Conservation (phyloP, 2,797 vertebrate species). For the Cyprinella venusta region DNA sequence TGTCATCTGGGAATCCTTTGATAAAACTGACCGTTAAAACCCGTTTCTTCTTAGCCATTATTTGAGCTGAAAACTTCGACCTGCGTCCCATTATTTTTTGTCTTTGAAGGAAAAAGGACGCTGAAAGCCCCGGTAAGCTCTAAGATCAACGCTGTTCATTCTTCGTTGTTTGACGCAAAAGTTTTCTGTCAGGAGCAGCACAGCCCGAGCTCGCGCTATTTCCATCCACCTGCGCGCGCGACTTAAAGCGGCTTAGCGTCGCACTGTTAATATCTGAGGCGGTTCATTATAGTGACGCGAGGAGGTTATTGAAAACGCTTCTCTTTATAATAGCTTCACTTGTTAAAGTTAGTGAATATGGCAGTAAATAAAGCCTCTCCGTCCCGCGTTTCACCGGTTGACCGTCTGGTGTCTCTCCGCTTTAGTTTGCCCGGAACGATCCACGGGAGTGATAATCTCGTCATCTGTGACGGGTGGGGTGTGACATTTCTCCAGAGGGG, state of each 20-base stretch:
- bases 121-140: background rate
- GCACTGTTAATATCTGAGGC: slow-evolving; percentile 12
- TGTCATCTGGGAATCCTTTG: slow-evolving; percentile 68
- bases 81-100: slow-evolving; percentile 28
- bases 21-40: slow-evolving; percentile 14
- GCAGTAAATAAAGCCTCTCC: background rate
- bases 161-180: background rate
- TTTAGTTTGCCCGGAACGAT: background rate
- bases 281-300: background rate
- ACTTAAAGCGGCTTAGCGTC: slow-evolving; percentile 72
- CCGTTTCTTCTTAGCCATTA: slow-evolving; percentile 47
- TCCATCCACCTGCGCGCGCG: slow-evolving; percentile 43
- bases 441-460: slow-evolving; percentile 9
- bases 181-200: slow-evolving; percentile 14
- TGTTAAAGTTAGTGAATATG: background rate
- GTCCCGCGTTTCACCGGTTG: background rate
- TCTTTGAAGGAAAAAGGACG: background rate
- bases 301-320: slow-evolving; percentile 11
- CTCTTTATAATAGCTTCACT: slow-evolving; percentile 18
- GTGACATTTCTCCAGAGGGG: slow-evolving; percentile 22
- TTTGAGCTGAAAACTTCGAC: slow-evolving; percentile 41
- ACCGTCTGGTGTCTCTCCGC: background rate
- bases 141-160: background rate
- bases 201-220: slow-evolving; percentile 11
- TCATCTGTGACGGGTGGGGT: slow-evolving; percentile 20